Conservation (phyloP, 1,140 invertebrate species). For the Drosophila burlai region DNA sequence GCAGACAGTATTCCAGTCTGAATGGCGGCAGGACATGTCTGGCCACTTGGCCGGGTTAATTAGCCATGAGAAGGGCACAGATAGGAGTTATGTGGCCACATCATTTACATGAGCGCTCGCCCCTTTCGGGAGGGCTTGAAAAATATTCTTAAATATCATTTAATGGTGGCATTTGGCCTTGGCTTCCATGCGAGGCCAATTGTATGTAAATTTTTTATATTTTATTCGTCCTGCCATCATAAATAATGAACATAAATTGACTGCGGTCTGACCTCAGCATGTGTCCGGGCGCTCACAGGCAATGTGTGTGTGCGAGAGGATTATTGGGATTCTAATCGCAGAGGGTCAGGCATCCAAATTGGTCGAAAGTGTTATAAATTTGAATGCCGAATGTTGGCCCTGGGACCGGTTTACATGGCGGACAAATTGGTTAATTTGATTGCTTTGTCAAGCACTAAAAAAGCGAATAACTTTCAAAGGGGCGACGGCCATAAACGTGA, state of each 20-base stretch:
- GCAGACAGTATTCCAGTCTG: slow-evolving; percentile 56
- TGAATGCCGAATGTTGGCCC: slow-evolving; percentile 43
- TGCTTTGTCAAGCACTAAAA: slow-evolving; percentile 41
- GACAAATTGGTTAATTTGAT: slow-evolving; percentile 63
- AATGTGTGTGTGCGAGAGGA: slow-evolving; percentile 8
- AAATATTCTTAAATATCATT: slow-evolving; percentile 57
- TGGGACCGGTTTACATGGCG: slow-evolving; percentile 29
- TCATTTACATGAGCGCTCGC: slow-evolving; percentile 52
- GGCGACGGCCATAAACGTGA: slow-evolving; percentile 8
- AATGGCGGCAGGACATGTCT: slow-evolving; percentile 59
- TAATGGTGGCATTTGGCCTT: slow-evolving; percentile 53
- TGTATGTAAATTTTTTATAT: slow-evolving; percentile 60
- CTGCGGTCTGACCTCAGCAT: slow-evolving; percentile 36
- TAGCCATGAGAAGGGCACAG: slow-evolving; percentile 61
- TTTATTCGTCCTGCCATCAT: slow-evolving; percentile 49
- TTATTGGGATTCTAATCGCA: slow-evolving; percentile 54
- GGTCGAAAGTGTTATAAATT: slow-evolving; percentile 52
- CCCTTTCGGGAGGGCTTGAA: slow-evolving; percentile 21
- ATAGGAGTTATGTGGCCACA: slow-evolving; percentile 56
- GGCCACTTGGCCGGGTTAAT: slow-evolving; percentile 57
- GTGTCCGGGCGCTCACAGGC: background rate
- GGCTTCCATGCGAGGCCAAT: slow-evolving; percentile 14
- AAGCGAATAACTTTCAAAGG: slow-evolving; percentile 10
- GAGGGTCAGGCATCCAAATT: slow-evolving; percentile 37
- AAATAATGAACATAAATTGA: slow-evolving; percentile 71